phyloP scores from a whole-genome alignment of 2,797 vertebrate genomes.

The Coendou prehensilis region DNA sequence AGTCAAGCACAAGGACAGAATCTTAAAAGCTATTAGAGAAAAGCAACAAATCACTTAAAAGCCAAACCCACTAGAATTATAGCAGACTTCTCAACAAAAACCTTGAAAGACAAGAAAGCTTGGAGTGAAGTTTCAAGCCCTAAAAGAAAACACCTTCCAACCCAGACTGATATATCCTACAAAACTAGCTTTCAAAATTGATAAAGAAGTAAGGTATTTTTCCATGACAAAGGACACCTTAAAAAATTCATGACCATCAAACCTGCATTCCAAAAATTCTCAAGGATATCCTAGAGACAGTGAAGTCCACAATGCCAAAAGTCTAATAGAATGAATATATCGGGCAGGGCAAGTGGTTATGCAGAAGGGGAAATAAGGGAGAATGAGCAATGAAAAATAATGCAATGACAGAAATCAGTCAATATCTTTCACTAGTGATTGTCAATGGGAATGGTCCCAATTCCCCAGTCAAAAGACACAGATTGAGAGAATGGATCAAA shows the following conservation, averaged over 20 bases:
- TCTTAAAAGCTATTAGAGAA: background rate
- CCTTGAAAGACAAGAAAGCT: background rate
- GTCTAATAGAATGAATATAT: background rate
- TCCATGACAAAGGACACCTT: background rate
- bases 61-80: background rate
- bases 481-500: background rate
- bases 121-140: background rate
- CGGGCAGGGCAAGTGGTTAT: background rate
- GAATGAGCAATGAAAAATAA: background rate
- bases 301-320: background rate
- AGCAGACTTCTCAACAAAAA: background rate
- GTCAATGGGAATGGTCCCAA: background rate
- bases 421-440: background rate
- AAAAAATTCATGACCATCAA: background rate
- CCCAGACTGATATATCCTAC: background rate
- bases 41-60: background rate
- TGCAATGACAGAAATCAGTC: background rate
- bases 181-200: background rate
- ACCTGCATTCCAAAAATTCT: background rate
- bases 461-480: background rate
- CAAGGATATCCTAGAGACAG: background rate
- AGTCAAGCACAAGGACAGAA: background rate
- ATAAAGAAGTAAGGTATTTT: background rate
- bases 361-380: background rate
- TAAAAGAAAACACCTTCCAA: background rate